These are phyloP conservation scores for Nasonia longicornis DNA, from an alignment of 1,140 invertebrate genomes.

Conservation along the genomic window DNA sequence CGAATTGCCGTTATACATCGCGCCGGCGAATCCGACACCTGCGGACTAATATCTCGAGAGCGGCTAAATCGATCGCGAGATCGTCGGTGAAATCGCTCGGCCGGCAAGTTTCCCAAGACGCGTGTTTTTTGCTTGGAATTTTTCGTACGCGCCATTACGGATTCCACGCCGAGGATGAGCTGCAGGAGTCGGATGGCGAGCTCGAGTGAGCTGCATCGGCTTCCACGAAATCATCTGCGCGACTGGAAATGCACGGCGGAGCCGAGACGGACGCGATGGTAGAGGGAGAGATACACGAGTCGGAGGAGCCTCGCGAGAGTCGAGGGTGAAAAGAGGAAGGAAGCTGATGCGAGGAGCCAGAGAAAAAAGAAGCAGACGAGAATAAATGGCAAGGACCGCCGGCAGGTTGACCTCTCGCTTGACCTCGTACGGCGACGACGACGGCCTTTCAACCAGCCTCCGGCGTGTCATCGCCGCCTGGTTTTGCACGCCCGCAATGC, in stretches of 20 bases:
- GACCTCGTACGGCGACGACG: slow-evolving; percentile 56
- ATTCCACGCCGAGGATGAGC: neutral
- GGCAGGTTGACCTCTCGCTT: slow-evolving; percentile 57
- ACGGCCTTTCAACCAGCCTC: slow-evolving; percentile 50
- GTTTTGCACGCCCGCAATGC: slow-evolving; percentile 54
- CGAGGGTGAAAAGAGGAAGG: slow-evolving; percentile 40
- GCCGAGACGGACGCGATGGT: slow-evolving; percentile 41
- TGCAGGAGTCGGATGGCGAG: too few species aligned
- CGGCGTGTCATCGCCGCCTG: slow-evolving; percentile 52
- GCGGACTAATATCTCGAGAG: neutral
- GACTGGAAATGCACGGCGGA: slow-evolving; percentile 51
- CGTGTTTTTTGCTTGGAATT: neutral
- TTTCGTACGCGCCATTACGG: neutral
- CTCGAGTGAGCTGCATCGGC: neutral
- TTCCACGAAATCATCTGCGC: slow-evolving; percentile 23
- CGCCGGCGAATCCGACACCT: neutral
- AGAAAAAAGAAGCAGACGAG: slow-evolving; percentile 2
- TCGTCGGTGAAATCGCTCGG: neutral
- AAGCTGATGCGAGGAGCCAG: slow-evolving; percentile 28
- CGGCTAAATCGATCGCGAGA: neutral
- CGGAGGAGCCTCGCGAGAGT: slow-evolving; percentile 19
- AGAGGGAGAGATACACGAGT: slow-evolving; percentile 15
- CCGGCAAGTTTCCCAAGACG: too few species aligned
- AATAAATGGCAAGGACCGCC: slow-evolving; percentile 51
- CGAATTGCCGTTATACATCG: neutral